These are phyloP conservation scores for Ylistrum balloti DNA, from an alignment of 1,140 invertebrate species.

Conservation along the genomic window DNA sequence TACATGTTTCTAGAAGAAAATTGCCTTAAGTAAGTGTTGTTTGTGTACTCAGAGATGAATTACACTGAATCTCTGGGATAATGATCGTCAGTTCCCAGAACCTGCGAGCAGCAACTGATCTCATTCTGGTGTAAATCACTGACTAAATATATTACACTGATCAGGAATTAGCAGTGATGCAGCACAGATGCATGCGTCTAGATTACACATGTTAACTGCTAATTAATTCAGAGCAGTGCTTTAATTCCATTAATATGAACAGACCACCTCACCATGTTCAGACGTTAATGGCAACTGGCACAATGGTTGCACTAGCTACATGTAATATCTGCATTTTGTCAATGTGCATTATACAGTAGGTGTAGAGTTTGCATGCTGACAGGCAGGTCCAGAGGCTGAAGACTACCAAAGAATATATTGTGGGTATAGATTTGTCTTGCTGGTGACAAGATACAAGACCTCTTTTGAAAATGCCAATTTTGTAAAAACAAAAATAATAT, in stretches of 20 bases:
- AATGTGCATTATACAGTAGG: not conserved
- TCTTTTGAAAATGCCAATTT: too few relatives aligned
- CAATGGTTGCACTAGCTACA: conserved; percentile 9
- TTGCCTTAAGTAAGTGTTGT: too few relatives aligned
- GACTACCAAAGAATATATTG: too few relatives aligned
- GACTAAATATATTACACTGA: not conserved
- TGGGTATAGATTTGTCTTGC: too few relatives aligned
- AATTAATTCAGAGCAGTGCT: conserved; percentile 29
- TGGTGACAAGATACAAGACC: too few relatives aligned
- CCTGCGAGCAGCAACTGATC: not conserved
- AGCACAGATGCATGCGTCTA: conserved; percentile 19
- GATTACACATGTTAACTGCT: conserved; percentile 38
- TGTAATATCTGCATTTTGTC: conserved; percentile 24
- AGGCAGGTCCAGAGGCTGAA: not conserved
- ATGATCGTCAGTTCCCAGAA: too few relatives aligned
- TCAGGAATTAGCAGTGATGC: conserved; percentile 32
- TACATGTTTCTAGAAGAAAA: too few relatives aligned
- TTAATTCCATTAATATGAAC: conserved; percentile 30
- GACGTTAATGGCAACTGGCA: conserved; percentile 24
- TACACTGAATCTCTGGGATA: too few relatives aligned
- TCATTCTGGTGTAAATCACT: not conserved
- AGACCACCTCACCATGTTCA: conserved; percentile 20
- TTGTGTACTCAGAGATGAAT: too few relatives aligned
- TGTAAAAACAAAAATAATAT: too few relatives aligned
- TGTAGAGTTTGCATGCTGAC: conserved; percentile 23